Conservation (phyloP, 2,888 invertebrate species). For the Pseudanteris insignis region DNA sequence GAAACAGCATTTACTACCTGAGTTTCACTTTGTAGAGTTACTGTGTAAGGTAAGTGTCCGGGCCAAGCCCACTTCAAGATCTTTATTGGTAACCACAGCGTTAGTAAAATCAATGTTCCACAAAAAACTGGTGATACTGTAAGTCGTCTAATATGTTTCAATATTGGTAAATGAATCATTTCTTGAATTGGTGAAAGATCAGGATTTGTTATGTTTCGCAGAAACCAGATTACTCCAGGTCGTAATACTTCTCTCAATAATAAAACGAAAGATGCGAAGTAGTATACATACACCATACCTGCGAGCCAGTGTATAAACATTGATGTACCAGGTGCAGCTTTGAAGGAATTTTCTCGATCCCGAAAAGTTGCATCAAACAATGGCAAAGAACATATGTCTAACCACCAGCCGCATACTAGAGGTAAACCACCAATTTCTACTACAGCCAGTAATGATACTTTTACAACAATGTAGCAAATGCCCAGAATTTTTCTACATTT, state of each 20-base stretch:
- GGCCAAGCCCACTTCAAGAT: conserved; percentile 84
- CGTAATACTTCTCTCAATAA: conserved; percentile 91
- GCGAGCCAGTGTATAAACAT: conserved; percentile 99
- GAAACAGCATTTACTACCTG: conserved; percentile 68
- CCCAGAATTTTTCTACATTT: conserved; percentile 87
- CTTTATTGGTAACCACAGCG: conserved; percentile 94
- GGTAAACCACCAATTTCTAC: conserved; percentile 98
- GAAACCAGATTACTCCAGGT: conserved; percentile 98
- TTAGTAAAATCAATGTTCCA: conserved; percentile 93
- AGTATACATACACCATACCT: conserved; percentile 99
- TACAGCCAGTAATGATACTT: conserved; percentile 93
- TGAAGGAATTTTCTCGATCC: conserved; percentile 87
- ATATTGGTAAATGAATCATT: conserved; percentile 97
- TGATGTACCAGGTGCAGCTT: conserved; percentile 92
- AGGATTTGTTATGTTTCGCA: conserved; percentile 97
- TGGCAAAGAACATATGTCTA: conserved; percentile 95
- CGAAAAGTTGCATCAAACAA: conserved; percentile 90
- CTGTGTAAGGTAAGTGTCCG: conserved; percentile 93
- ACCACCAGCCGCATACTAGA: conserved; percentile 98
- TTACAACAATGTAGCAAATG: conserved; percentile 88
- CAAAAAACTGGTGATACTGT: conserved; percentile 95
- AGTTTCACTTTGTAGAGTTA: conserved; percentile 82
- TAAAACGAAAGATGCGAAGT: conserved; percentile 96
- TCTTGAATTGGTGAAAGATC: conserved; percentile 99
- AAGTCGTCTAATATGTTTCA: conserved; percentile 88